Percentiles rank a stretch among this genome's conserved stretches.
Evolutionary conservation across 64 coral and sea anemone species (phyloP).

Genomic region (Stichodactyla mertensii): DNA sequence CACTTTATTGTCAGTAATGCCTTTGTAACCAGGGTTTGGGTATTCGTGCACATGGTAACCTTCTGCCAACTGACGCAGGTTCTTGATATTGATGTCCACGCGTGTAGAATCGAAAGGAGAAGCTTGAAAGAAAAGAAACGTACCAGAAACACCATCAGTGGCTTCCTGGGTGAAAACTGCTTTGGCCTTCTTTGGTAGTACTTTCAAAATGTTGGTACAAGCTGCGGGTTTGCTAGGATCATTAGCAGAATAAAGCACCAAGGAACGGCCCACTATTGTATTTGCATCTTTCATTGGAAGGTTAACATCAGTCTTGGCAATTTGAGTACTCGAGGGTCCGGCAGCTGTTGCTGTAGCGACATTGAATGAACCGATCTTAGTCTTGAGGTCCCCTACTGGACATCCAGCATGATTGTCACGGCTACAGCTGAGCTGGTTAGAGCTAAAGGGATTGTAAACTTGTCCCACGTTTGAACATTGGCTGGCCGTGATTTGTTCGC

Average conservation of each 20-base stretch:
- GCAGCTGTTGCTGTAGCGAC: slow-evolving; percentile 33
- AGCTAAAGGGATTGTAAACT: slow-evolving; percentile 41
- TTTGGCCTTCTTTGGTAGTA: slow-evolving; percentile 46
- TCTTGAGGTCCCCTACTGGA: slow-evolving; percentile 48
- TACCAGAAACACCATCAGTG: slow-evolving; percentile 57
- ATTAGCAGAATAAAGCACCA: slow-evolving; percentile 31
- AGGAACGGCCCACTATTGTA: slow-evolving; percentile 49
- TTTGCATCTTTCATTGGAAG: slow-evolving; percentile 47
- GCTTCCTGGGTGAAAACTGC: slow-evolving; percentile 38
- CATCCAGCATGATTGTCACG: slow-evolving; percentile 28
- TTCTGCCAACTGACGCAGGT: slow-evolving; percentile 38
- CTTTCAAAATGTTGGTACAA: slow-evolving; percentile 56
- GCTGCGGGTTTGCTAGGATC: slow-evolving; percentile 34
- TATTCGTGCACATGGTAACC: slow-evolving; percentile 78
- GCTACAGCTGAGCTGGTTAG: slow-evolving; percentile 27
- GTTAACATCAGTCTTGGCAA: slow-evolving; percentile 59
- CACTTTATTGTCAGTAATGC: slow-evolving; percentile 24
- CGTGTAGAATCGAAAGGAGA: slow-evolving; percentile 69
- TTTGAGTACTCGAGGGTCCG: slow-evolving; percentile 2
- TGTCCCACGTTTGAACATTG: slow-evolving; percentile 18
- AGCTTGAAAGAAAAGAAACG: slow-evolving; percentile 51
- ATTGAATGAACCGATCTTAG: slow-evolving; percentile 28
- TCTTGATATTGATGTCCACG: slow-evolving; percentile 45
- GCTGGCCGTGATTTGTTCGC: slow-evolving; percentile 25
- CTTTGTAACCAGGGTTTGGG: slow-evolving; percentile 60